Percentiles rank a stretch among this genome's conserved stretches.
phyloP scores from a whole-genome alignment of 2,113 vertebrate species.

The Nyctibius bracteatus region DNA sequence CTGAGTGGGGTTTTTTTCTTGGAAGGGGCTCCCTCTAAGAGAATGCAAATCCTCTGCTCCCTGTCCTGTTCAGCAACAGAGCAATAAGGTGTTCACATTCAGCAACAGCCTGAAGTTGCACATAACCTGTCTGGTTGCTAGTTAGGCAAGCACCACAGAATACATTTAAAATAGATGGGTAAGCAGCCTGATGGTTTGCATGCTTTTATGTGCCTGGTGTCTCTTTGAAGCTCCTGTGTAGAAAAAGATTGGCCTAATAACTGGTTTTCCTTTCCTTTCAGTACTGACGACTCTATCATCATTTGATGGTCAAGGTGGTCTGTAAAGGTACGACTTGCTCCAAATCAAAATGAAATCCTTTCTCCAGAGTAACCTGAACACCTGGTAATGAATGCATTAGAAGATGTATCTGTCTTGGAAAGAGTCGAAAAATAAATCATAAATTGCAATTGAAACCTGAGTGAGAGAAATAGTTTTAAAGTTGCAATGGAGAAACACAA shows the following conservation, averaged over 20 bases:
- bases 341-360: background rate
- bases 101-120: background rate
- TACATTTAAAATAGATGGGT: background rate
- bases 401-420: background rate
- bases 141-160: background rate
- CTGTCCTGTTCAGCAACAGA: background rate
- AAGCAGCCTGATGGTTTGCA: background rate
- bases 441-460: background rate
- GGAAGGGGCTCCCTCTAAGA: background rate
- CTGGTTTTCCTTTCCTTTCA: background rate
- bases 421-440: background rate
- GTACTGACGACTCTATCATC: background rate
- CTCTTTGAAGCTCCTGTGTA: background rate
- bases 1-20: background rate
- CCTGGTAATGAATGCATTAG: background rate
- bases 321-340: background rate
- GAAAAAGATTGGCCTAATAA: slow-evolving; percentile 12
- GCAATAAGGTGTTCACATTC: background rate
- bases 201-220: slow-evolving; percentile 5
- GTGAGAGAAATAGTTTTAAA: background rate
- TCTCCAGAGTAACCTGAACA: background rate
- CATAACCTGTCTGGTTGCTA: slow-evolving; percentile 38
- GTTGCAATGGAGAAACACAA: background rate
- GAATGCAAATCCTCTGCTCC: background rate
- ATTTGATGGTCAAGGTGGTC: background rate